Evolutionary conservation across 1,140 invertebrate species (phyloP), one percentile per base, ranked within the genome.

Genomic region (Pararge aegeria): DNA sequence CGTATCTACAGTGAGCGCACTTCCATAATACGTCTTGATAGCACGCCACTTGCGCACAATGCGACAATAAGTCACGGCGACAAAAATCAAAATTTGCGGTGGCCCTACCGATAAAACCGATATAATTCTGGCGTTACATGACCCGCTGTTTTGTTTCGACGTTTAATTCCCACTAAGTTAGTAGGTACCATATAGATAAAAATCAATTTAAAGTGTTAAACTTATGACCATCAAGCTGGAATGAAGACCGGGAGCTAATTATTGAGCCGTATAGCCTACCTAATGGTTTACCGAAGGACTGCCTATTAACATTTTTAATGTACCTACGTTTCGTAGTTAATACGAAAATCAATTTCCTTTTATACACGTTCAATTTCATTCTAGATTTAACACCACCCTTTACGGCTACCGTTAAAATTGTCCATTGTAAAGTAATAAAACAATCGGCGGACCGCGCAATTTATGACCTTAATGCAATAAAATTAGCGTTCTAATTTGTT

Each of bases 401-500:
- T 76, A 78, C 66, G 50, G 82, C 79, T 82, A 82, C 83, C 68
- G 79, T 80, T 77, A 78, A 74, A 67, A 66, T 60, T 37, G 56
- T 57, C 70, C 64, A 80, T 77, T 80, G 73, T 77, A 78, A 73
- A 75, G 74, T 55, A 68, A 78, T 85, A 83, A 83, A 85, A 70
- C 65, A 78, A 78, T 79, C 66, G 55, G n/a, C 65, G 61, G 67
- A 60, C 61, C 66, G 61, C 50, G 64, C 73, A 68, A 81, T 87
- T 83, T 84, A 87, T 78, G 60, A 75, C 73, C 70, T 78, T 84
- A 78, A 78, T 83, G 68, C 60, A 51, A 85, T 82, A 83, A 85
- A 85, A 82, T 84, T 83, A 87, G 73, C 71, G 81, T 83, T 78
- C 73, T 83, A 83, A 87, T 87, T 87, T 85, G 80, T 82, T 71